Conservation (phyloP, 2,113 vertebrate species). For the Sorex fumeus region DNA sequence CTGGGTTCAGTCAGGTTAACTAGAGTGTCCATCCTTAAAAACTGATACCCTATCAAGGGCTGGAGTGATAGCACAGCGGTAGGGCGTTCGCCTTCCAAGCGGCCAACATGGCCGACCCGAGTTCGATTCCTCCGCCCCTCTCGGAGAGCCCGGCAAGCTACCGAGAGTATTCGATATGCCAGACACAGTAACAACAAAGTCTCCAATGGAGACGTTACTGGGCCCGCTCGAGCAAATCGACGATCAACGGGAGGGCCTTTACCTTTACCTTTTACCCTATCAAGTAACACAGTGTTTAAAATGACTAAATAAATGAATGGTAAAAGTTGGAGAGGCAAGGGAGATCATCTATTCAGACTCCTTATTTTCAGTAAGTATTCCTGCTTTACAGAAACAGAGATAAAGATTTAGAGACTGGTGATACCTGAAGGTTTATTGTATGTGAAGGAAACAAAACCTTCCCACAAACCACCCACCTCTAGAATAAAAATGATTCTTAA, state of each 20-base stretch:
- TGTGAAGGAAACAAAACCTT: neutral
- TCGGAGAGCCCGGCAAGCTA: no score
- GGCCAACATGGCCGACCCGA: no score
- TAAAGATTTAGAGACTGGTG: neutral
- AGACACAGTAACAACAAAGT: no score
- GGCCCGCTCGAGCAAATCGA: no score
- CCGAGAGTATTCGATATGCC: no score
- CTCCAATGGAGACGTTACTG: no score
- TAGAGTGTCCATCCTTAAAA: neutral
- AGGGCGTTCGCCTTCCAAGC: no score
- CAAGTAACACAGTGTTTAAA: neutral
- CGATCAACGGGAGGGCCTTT: no score
- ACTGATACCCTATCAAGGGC: neutral
- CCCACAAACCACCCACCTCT: neutral
- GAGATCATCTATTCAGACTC: neutral
- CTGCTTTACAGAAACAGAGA: neutral
- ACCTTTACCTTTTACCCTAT: no score
- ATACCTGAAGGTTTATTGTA: neutral
- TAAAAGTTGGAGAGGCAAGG: neutral
- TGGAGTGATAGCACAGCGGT: no score
- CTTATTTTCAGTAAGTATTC: neutral
- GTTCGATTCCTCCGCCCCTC: no score
- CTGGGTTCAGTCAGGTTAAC: neutral
- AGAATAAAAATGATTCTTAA: constrained; percentile 10
- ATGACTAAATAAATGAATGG: neutral